phyloP scores from a whole-genome alignment of 2,888 invertebrate genomes.

The Deilephila porcellus region DNA sequence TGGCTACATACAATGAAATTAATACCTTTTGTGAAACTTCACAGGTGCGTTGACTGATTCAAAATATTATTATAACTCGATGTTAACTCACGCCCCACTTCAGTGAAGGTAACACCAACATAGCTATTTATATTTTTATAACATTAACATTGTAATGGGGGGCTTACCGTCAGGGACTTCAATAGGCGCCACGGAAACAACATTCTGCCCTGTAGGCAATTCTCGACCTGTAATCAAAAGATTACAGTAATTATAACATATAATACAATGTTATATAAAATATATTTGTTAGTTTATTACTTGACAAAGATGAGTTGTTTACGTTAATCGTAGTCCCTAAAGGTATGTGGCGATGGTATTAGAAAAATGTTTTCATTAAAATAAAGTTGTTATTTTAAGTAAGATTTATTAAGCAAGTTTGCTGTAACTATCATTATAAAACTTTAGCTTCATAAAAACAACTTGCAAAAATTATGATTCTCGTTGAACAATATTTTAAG shows the following conservation, averaged over 20 bases:
- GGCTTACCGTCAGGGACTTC: constrained; percentile 80
- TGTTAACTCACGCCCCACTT: constrained; percentile 8
- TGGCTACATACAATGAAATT: neutral
- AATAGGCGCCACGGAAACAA: constrained; percentile 81
- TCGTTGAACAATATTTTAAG: no score
- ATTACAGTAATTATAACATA: constrained; percentile 31
- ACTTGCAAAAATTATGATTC: no score
- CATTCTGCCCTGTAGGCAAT: constrained; percentile 78
- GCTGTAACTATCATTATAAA: no score
- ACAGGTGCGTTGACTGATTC: constrained; percentile 17
- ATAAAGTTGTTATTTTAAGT: no score
- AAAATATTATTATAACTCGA: constrained; percentile 23
- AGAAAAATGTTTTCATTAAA: no score
- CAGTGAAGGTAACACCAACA: neutral
- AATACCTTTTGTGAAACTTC: constrained; percentile 13
- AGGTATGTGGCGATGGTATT: neutral
- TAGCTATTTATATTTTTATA: constrained; percentile 13
- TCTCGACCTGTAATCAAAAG: constrained; percentile 70
- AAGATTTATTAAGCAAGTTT: no score
- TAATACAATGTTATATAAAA: neutral
- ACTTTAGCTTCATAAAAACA: no score
- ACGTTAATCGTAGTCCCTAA: constrained; percentile 14
- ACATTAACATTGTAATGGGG: constrained; percentile 26
- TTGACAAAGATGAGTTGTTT: constrained; percentile 7
- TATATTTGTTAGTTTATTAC: neutral